Evolutionary conservation across 2,888 invertebrate species (phyloP), one percentile per base, ranked within the genome.

Genomic region (Dinocampus coccinellae): DNA sequence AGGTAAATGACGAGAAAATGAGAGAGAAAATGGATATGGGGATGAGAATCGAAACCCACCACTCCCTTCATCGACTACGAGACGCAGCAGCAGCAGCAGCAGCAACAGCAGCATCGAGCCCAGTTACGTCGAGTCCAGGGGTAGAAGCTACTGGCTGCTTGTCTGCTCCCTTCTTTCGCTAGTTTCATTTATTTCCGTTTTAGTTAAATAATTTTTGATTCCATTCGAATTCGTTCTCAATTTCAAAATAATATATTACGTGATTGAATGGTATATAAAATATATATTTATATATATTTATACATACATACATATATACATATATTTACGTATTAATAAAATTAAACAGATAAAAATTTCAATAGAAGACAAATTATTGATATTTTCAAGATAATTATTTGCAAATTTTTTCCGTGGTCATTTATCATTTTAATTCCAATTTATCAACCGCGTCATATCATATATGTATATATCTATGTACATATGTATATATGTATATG

Each of bases 131-230:
- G 89, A 78, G 90, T 89, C 72, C 90, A 89, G 77, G 90, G 87
- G 81, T 91, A 90, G 72, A 90, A 88, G 84, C 90, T 90, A 84
- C 90, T 90, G 84, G 90, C 90, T 79, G 90, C 90, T 76, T 90
- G 86, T 73, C 89, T 89, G 86, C 90, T 91, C 77, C 88, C 90
- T 82, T 91, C 81, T 76, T 90, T 88, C 84, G 83, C 83, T 82
- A 85, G 80, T 87, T 87, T 86, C 83, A 85, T 85, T 86, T 85
- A 81, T 85, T 84, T 86, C 82, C 85, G 82, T 84, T 84, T 83
- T 84, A 84, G 82, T 84, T 84, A 77, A 79, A 47, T 47, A 47
- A 82, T 83, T 84, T 83, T 83, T 82, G 83, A 84, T 84, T 79
- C 81, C 80, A 84, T 84, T 84, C 67, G 55, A 83, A 83, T 84